Evolutionary conservation across 1,140 invertebrate species (phyloP).

Genomic region (Trialeurodes vaporariorum): DNA sequence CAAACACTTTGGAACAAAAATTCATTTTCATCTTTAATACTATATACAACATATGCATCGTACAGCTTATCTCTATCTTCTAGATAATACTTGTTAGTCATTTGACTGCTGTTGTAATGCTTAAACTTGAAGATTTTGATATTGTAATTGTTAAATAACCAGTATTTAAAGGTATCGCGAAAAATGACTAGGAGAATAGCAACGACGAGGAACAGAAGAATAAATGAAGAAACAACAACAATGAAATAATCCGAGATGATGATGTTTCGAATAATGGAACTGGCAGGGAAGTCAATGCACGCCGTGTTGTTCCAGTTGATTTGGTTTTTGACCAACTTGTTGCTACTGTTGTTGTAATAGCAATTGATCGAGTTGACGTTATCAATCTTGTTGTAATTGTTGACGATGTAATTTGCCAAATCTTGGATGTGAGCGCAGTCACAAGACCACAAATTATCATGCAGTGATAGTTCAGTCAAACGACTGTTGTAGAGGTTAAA

Average conservation of each 20-base stretch:
- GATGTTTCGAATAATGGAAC: conserved; percentile 68
- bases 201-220: conserved; percentile 56
- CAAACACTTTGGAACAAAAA: conserved; percentile 74
- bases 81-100: conserved; percentile 38
- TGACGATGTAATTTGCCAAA: conserved; percentile 67
- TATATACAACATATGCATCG: conserved; percentile 87
- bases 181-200: conserved; percentile 70
- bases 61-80: conserved; percentile 76
- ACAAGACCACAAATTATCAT: conserved; percentile 77
- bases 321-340: conserved; percentile 52
- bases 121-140: conserved; percentile 54
- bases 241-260: conserved; percentile 73
- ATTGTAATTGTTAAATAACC: conserved; percentile 78
- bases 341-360: conserved; percentile 52
- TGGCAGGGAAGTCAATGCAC: conserved; percentile 70
- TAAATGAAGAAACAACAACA: conserved; percentile 60
- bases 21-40: conserved; percentile 73
- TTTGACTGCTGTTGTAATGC: conserved; percentile 26
- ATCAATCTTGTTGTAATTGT: conserved; percentile 64
- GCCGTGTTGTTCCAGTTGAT: conserved; percentile 69
- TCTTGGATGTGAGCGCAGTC: conserved; percentile 80
- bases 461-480: conserved; percentile 57
- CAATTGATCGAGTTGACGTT: conserved; percentile 68
- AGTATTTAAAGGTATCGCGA: conserved; percentile 68
- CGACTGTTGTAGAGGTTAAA: conserved; percentile 58